Percentiles rank a stretch among this genome's conserved stretches.
phyloP scores from a whole-genome alignment of 2,113 vertebrate genomes.

The Calyptomena viridis region DNA sequence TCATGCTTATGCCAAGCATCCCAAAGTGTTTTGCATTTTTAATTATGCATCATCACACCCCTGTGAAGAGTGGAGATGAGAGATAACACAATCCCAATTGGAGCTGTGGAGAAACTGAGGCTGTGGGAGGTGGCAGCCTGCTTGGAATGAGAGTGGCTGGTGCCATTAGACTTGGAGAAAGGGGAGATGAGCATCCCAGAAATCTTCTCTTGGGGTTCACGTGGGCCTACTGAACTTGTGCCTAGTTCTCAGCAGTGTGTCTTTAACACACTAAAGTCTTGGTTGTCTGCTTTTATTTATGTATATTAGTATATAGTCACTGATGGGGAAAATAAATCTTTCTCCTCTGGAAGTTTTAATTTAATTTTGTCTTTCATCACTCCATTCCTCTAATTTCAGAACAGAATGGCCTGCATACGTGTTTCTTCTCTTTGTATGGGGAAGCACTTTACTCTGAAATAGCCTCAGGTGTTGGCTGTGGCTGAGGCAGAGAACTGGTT shows the following conservation, averaged over 20 bases:
- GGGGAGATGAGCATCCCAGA: neutral
- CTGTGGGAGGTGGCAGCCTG: neutral
- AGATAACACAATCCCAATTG: accelerated
- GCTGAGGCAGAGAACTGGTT: neutral
- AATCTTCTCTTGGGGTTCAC: neutral
- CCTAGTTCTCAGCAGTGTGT: neutral
- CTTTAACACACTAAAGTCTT: neutral
- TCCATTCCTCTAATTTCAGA: neutral
- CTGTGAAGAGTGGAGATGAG: neutral
- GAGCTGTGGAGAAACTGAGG: slow-evolving; percentile 14
- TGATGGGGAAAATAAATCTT: neutral
- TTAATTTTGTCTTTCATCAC: slow-evolving; percentile 9
- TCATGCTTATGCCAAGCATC: neutral
- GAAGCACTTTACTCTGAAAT: slow-evolving; percentile 4
- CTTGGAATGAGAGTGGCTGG: neutral
- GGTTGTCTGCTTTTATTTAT: neutral
- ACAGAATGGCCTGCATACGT: neutral
- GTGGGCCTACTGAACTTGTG: neutral
- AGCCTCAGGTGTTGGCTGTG: neutral
- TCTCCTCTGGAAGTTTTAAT: neutral
- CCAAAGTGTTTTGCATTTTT: slow-evolving; percentile 29
- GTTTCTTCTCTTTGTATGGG: slow-evolving; percentile 1
- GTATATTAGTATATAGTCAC: neutral
- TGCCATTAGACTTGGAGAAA: neutral
- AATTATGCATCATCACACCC: neutral